phyloP scores from a whole-genome alignment of 2,888 invertebrate genomes.

The Trachelus troglodyta region DNA sequence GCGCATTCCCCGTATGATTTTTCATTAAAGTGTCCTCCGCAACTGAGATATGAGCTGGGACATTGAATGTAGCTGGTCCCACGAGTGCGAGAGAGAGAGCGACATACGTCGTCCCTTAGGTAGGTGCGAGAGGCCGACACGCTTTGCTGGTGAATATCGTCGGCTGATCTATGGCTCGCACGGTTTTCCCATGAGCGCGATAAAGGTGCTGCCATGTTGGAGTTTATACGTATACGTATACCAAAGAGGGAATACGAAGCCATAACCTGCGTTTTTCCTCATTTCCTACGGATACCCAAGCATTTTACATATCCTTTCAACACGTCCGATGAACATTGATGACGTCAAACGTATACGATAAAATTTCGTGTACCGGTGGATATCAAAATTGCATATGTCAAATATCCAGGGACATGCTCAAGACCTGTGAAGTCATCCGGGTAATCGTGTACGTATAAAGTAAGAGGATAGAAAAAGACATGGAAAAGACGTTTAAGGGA shows the following conservation, averaged over 20 bases:
- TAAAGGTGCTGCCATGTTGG: slow-evolving; percentile 48
- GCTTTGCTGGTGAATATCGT: slow-evolving; percentile 55
- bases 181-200: slow-evolving; percentile 59
- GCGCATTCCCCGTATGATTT: slow-evolving; percentile 63
- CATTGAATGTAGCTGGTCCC: slow-evolving; percentile 62
- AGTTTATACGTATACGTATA: slow-evolving; percentile 9
- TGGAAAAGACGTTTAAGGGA: too few species aligned
- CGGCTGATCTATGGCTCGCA: slow-evolving; percentile 50
- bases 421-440: too few species aligned
- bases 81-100: slow-evolving; percentile 29
- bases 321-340: too few species aligned
- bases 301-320: too few species aligned
- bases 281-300: neutral
- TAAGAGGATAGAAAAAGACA: too few species aligned
- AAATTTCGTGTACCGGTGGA: too few species aligned
- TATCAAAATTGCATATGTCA: too few species aligned
- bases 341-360: too few species aligned
- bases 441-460: too few species aligned
- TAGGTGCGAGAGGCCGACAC: slow-evolving; percentile 17
- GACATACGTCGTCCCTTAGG: slow-evolving; percentile 18
- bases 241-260: slow-evolving; percentile 38
- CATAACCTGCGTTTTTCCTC: slow-evolving; percentile 1
- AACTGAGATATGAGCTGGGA: slow-evolving; percentile 61
- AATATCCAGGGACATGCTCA: too few species aligned
- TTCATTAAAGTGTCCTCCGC: slow-evolving; percentile 64